Percentiles rank a stretch among this genome's conserved stretches.
These are phyloP conservation scores for Melanotaenia maccullochi DNA, from an alignment of 2,797 vertebrate genomes.

Conservation along the genomic window DNA sequence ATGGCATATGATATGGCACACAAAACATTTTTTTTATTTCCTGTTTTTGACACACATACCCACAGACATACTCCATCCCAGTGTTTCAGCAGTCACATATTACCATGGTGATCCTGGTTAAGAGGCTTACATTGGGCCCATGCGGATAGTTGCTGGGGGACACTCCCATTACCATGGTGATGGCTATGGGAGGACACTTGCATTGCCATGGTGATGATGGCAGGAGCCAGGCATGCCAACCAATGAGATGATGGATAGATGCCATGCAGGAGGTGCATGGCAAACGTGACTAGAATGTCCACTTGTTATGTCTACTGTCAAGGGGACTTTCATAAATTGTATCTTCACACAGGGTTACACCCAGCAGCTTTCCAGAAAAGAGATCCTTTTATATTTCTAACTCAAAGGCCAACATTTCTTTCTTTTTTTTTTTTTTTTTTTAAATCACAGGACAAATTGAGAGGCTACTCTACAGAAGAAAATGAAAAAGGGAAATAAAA, in stretches of 20 bases:
- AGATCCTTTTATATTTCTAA: constrained; percentile 11
- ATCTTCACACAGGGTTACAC: constrained; percentile 29
- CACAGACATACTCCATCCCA: constrained; percentile 48
- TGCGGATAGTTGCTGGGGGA: constrained; percentile 81
- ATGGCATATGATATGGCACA: constrained; percentile 31
- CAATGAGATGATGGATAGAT: constrained; percentile 82
- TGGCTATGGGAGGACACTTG: constrained; percentile 81
- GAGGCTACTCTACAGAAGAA: constrained; percentile 16
- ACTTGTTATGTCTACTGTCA: constrained; percentile 52
- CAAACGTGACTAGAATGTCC: constrained; percentile 75
- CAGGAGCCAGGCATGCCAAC: constrained; percentile 80
- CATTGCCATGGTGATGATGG: constrained; percentile 84
- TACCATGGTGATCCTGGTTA: constrained; percentile 82
- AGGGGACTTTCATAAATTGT: constrained; percentile 58
- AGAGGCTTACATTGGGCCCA: constrained; percentile 82
- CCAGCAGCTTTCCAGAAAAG: constrained; percentile 14
- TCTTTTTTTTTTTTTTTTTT: not conserved
- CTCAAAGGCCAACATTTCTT: not conserved
- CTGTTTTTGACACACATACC: constrained; percentile 26
- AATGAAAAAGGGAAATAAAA: constrained; percentile 35
- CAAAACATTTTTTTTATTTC: constrained; percentile 19
- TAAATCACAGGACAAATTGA: constrained; percentile 13
- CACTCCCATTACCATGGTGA: constrained; percentile 84
- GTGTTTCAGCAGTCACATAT: constrained; percentile 67
- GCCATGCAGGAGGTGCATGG: constrained; percentile 76